Evolutionary conservation across 2,113 vertebrate genomes (phyloP).

Genomic region (Esox niger): DNA sequence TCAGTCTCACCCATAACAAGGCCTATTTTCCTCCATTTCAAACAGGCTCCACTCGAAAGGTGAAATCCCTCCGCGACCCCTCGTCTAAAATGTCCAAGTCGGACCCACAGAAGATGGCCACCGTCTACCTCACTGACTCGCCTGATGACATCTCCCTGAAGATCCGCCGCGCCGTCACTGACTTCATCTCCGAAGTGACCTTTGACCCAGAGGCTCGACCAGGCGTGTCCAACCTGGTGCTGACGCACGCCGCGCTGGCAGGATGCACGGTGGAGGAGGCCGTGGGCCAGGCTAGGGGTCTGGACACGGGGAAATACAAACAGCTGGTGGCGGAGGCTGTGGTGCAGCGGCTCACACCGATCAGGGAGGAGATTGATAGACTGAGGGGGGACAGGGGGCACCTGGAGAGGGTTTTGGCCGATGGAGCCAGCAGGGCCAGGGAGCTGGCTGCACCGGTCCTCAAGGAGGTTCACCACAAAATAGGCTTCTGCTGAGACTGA

Average conservation of each 20-base stretch:
- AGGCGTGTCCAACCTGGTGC: slow-evolving; percentile 90
- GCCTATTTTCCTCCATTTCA: background rate
- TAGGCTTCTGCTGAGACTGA: slow-evolving; percentile 52
- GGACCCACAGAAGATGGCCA: slow-evolving; percentile 82
- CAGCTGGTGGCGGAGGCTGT: slow-evolving; percentile 84
- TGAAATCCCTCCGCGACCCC: slow-evolving; percentile 92
- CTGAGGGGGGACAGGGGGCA: slow-evolving; percentile 75
- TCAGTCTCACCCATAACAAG: background rate
- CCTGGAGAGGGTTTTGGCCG: slow-evolving; percentile 76
- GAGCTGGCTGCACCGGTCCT: slow-evolving; percentile 81
- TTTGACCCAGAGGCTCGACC: slow-evolving; percentile 79
- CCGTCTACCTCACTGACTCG: slow-evolving; percentile 81
- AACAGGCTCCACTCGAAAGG: slow-evolving; percentile 81
- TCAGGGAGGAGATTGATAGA: slow-evolving; percentile 80
- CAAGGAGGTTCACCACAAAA: slow-evolving; percentile 75
- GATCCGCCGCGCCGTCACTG: slow-evolving; percentile 89
- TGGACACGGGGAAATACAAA: slow-evolving; percentile 89
- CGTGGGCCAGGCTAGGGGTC: slow-evolving; percentile 66
- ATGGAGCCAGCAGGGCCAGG: slow-evolving; percentile 77
- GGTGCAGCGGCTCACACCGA: slow-evolving; percentile 82
- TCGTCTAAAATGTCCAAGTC: slow-evolving; percentile 95
- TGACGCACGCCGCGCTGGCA: slow-evolving; percentile 80
- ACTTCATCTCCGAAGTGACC: slow-evolving; percentile 91
- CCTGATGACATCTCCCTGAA: slow-evolving; percentile 86
- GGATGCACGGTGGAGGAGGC: slow-evolving; percentile 75